These are phyloP conservation scores for Eretmocerus hayati DNA, from an alignment of 2,888 invertebrate genomes.

Conservation along the genomic window DNA sequence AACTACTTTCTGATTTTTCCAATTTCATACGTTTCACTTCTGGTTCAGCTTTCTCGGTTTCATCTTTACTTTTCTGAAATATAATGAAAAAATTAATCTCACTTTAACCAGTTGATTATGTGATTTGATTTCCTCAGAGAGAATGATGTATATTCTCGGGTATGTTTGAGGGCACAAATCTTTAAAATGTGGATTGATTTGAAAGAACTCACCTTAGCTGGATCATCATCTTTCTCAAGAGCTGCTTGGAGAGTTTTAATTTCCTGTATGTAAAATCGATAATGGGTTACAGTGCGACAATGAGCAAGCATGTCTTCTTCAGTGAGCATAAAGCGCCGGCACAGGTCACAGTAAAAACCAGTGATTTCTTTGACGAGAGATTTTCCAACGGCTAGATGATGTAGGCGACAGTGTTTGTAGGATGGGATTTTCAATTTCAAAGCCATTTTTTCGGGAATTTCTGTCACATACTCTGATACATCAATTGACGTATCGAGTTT, in stretches of 20 bases:
- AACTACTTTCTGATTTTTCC: conserved; percentile 3
- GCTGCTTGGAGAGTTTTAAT: conserved; percentile 35
- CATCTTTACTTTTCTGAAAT: conserved; percentile 30
- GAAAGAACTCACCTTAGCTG: conserved; percentile 28
- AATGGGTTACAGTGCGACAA: conserved; percentile 41
- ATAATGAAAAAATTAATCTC: too few relatives aligned
- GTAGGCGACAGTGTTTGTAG: conserved; percentile 40
- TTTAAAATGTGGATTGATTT: too few relatives aligned
- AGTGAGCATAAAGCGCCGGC: conserved; percentile 42
- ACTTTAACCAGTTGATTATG: not conserved
- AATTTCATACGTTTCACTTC: conserved; percentile 17
- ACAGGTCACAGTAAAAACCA: conserved; percentile 43
- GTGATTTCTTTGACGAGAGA: conserved; percentile 41
- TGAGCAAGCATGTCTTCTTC: conserved; percentile 42
- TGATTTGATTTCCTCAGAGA: too few relatives aligned
- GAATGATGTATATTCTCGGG: too few relatives aligned
- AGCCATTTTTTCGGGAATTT: conserved; percentile 32
- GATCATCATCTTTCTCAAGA: conserved; percentile 28
- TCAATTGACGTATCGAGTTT: conserved; percentile 30
- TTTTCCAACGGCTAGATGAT: conserved; percentile 37
- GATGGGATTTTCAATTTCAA: conserved; percentile 40
- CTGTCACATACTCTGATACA: conserved; percentile 37
- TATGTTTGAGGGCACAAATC: too few relatives aligned
- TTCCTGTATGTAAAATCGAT: conserved; percentile 41
- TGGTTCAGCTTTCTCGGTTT: conserved; percentile 30